These are phyloP conservation scores for Sitta europaea DNA, from an alignment of 2,113 vertebrate genomes.

Conservation along the genomic window DNA sequence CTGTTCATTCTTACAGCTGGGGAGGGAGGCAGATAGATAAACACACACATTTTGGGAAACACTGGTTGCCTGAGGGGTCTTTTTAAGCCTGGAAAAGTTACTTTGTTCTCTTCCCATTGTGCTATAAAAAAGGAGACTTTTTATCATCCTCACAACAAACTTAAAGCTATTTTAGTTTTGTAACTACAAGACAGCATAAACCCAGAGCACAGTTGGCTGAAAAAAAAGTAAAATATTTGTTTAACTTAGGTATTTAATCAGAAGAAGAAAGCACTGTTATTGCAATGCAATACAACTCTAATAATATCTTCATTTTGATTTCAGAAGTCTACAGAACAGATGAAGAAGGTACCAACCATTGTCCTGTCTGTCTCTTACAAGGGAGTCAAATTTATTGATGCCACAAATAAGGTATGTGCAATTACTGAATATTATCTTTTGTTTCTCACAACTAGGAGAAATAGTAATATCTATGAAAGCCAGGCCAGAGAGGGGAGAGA, in stretches of 20 bases:
- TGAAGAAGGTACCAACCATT: conserved; percentile 99
- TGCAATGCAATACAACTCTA: conserved; percentile 25
- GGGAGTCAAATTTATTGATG: conserved; percentile 99
- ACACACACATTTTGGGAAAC: fast-evolving
- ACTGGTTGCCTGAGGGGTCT: background rate
- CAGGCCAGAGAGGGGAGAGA: background rate
- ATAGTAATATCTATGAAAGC: background rate
- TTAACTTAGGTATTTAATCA: conserved; percentile 19
- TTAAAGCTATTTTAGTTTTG: background rate
- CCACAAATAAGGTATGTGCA: conserved; percentile 91
- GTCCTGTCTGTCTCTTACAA: conserved; percentile 98
- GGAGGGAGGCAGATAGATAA: background rate
- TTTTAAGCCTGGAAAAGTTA: background rate
- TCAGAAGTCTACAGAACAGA: conserved; percentile 98
- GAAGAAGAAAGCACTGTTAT: background rate
- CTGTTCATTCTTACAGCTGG: background rate
- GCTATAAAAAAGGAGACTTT: background rate
- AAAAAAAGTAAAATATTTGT: conserved; percentile 13
- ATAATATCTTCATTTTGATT: conserved; percentile 65
- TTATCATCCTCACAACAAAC: background rate
- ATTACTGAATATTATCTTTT: background rate
- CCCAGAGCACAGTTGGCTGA: background rate
- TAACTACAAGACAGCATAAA: background rate
- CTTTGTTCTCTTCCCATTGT: background rate
- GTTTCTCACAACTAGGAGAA: background rate